Conservation (phyloP, 2,113 vertebrate genomes). For the Tychaedon coryphoeus region DNA sequence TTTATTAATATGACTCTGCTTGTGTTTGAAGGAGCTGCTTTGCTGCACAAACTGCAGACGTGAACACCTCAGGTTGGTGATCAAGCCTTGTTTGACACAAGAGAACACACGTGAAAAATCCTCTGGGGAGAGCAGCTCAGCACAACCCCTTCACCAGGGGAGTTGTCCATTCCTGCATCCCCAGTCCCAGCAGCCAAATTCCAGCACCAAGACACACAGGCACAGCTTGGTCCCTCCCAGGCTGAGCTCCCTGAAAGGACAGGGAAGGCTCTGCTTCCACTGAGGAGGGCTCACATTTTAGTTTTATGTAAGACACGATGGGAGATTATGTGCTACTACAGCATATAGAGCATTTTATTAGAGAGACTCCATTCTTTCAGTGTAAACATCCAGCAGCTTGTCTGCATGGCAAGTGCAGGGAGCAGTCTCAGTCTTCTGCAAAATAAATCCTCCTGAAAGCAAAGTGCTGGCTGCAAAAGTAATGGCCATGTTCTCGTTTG, state of each 20-base stretch:
- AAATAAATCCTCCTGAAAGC: background rate
- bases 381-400: background rate
- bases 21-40: background rate
- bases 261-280: background rate
- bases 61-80: background rate
- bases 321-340: background rate
- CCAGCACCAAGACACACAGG: rapidly evolving
- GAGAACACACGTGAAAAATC: rapidly evolving
- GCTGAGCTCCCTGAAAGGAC: background rate
- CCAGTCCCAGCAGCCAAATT: background rate
- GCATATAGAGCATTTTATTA: background rate
- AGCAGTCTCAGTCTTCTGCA: background rate
- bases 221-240: background rate
- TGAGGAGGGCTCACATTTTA: background rate
- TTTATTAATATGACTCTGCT: background rate
- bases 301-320: background rate
- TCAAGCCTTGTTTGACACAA: background rate
- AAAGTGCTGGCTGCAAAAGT: background rate
- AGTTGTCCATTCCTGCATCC: background rate
- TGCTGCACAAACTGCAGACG: background rate
- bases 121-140: background rate
- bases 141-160: no score
- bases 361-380: background rate
- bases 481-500: background rate
- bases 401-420: background rate